Evolutionary conservation across 2,797 vertebrate genomes (phyloP).

Genomic region (Pangasius macronema): DNA sequence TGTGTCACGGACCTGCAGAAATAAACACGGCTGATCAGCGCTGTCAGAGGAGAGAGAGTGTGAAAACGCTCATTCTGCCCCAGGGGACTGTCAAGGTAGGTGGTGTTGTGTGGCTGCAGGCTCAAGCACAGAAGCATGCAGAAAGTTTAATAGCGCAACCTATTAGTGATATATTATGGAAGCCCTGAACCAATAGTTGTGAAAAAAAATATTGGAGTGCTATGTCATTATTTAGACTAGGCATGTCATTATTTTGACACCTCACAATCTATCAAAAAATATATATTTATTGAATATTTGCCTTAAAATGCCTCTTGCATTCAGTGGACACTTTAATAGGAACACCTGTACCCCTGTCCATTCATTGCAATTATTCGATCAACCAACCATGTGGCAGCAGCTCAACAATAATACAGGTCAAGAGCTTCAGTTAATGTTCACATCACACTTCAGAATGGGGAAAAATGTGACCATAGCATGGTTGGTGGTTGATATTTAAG

Average conservation of each 20-base stretch:
- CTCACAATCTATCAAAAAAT: not conserved
- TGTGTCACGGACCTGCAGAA: slow-evolving; percentile 53
- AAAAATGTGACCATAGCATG: not conserved
- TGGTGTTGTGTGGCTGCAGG: slow-evolving; percentile 40
- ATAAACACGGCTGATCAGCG: slow-evolving; percentile 54
- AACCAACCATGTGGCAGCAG: not conserved
- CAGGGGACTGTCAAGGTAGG: slow-evolving; percentile 12
- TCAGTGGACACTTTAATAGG: slow-evolving; percentile 9
- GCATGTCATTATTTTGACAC: slow-evolving; percentile 13
- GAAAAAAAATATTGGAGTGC: not conserved
- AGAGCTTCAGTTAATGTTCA: not conserved
- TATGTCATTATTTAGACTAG: slow-evolving; percentile 19
- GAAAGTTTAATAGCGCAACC: slow-evolving; percentile 25
- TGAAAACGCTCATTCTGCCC: slow-evolving; percentile 52
- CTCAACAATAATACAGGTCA: not conserved
- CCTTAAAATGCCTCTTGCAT: not conserved
- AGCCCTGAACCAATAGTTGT: not conserved
- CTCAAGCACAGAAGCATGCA: slow-evolving; percentile 21
- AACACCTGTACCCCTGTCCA: not conserved
- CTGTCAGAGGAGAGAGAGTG: slow-evolving; percentile 52
- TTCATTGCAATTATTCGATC: not conserved
- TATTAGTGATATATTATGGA: slow-evolving; percentile 23
- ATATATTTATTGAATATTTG: not conserved
- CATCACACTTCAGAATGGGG: not conserved
- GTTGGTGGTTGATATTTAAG: not conserved